A percentile compares a stretch with the other conserved stretches of the same genome.
Conservation (phyloP, 2,113 vertebrate genomes). For the Hyaena hyaena region DNA sequence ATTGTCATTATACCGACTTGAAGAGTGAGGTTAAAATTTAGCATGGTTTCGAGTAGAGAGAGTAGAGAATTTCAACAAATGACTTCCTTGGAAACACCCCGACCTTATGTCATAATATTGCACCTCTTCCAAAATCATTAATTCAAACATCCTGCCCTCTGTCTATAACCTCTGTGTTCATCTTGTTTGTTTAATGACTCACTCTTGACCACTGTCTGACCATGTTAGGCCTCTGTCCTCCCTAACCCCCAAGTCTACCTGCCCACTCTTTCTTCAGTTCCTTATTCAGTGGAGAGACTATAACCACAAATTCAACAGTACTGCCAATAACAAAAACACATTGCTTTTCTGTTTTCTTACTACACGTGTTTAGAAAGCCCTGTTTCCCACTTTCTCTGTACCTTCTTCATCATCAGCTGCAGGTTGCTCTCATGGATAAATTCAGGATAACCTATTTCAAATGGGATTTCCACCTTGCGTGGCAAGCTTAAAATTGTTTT, state of each 20-base stretch:
- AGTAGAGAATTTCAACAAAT: neutral
- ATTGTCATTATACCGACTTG: neutral
- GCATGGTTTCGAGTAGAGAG: neutral
- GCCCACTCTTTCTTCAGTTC: conserved; percentile 15
- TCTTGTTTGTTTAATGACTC: neutral
- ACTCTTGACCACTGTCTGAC: neutral
- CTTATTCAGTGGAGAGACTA: neutral
- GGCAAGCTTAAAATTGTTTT: neutral
- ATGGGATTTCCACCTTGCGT: neutral
- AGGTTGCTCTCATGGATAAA: neutral
- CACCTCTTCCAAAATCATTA: neutral
- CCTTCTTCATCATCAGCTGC: neutral
- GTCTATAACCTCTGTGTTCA: neutral
- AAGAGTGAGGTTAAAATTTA: neutral
- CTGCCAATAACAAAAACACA: neutral
- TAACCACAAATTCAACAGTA: neutral
- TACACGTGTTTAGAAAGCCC: neutral
- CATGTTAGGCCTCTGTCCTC: neutral
- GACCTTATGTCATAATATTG: neutral
- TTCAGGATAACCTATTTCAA: neutral
- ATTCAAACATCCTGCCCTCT: neutral
- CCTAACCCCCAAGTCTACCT: neutral
- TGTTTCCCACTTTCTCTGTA: neutral
- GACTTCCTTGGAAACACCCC: neutral
- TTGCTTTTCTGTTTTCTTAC: neutral